These are phyloP conservation scores for Candidula unifasciata DNA, from an alignment of 2,888 invertebrate genomes.

Conservation along the genomic window DNA sequence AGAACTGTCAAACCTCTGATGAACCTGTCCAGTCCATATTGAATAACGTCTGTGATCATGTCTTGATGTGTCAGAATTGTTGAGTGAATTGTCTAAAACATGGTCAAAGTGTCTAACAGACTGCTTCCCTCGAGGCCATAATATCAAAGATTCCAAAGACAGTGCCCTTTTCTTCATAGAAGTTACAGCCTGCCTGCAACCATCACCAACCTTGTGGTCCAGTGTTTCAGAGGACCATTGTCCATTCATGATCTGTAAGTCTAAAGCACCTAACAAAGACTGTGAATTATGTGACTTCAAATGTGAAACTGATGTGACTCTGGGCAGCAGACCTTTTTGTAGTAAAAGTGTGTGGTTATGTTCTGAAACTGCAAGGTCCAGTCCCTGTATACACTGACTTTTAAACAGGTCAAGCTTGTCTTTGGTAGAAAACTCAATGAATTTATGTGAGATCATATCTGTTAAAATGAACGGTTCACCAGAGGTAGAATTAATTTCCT, in stretches of 20 bases:
- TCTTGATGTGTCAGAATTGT: conserved; percentile 13
- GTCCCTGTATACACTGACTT: conserved; percentile 16
- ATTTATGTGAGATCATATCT: neutral
- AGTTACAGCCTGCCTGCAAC: neutral
- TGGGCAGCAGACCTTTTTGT: neutral
- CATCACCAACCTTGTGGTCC: neutral
- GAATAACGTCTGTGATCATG: conserved; percentile 45
- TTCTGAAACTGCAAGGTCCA: conserved; percentile 5
- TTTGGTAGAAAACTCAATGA: neutral
- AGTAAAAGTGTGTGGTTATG: neutral
- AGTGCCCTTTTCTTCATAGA: neutral
- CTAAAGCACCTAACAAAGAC: conserved; percentile 30
- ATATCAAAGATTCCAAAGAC: conserved; percentile 3
- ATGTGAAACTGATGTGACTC: no score
- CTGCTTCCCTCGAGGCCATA: neutral
- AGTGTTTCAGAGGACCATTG: conserved; percentile 23
- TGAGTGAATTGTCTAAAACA: neutral
- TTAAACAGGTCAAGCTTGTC: conserved; percentile 16
- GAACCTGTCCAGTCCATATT: conserved; percentile 39
- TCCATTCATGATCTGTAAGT: conserved; percentile 29
- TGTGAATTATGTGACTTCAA: neutral
- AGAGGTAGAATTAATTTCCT: neutral
- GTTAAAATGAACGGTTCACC: neutral
- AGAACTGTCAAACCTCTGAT: neutral
- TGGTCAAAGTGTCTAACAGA: conserved; percentile 1